phyloP scores from a whole-genome alignment of 1,140 invertebrate species.

The Episyrphus balteatus region DNA sequence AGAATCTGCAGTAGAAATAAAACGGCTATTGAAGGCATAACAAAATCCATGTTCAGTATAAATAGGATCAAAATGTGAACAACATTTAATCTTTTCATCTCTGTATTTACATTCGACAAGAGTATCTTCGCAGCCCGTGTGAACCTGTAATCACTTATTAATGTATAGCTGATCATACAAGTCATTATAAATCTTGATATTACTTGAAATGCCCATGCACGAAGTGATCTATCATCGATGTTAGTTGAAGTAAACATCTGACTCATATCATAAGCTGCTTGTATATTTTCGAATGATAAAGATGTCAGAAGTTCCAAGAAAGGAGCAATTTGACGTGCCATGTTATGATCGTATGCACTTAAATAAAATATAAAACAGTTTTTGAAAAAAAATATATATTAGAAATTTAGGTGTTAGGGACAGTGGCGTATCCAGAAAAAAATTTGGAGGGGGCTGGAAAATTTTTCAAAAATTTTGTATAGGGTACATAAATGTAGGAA shows the following conservation, averaged over 20 bases:
- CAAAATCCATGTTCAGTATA: constrained; percentile 61
- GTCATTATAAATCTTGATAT: background rate
- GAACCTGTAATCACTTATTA: constrained; percentile 1
- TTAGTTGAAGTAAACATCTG: constrained; percentile 12
- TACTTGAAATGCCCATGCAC: constrained; percentile 21
- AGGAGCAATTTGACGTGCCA: constrained; percentile 15
- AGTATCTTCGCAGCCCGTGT: constrained; percentile 21
- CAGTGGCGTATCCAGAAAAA: no score
- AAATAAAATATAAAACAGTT: background rate
- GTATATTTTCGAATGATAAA: constrained; percentile 30
- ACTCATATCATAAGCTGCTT: constrained; percentile 15
- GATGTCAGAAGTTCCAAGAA: constrained; percentile 33
- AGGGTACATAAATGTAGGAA: no score
- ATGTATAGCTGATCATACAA: background rate
- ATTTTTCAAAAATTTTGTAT: no score
- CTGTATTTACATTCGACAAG: constrained; percentile 47
- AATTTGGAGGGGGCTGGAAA: no score
- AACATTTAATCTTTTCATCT: constrained; percentile 47
- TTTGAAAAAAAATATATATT: no score
- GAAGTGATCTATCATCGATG: constrained; percentile 16
- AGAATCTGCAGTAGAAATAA: constrained; percentile 26
- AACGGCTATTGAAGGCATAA: constrained; percentile 54
- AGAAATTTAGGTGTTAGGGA: no score
- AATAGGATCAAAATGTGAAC: constrained; percentile 46
- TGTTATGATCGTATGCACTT: constrained; percentile 20